Evolutionary conservation across 2,113 vertebrate species (phyloP).

Genomic region (Colius striatus): DNA sequence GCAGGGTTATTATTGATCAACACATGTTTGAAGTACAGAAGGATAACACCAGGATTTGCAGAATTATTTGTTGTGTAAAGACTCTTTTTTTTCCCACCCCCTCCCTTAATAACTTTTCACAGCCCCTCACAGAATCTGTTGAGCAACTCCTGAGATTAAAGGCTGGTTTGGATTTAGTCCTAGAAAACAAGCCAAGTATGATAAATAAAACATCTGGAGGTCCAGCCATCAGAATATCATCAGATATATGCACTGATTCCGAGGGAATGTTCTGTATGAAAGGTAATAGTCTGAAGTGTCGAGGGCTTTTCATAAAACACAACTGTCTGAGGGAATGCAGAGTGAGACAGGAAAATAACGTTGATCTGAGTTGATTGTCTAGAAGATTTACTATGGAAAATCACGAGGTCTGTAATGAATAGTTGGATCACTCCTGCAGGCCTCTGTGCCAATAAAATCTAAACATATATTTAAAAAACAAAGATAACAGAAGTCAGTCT

Average conservation of each 20-base stretch:
- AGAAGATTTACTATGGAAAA: conserved; percentile 72
- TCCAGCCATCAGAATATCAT: conserved; percentile 61
- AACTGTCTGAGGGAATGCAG: conserved; percentile 54
- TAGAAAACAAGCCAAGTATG: conserved; percentile 57
- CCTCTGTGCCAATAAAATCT: conserved; percentile 51
- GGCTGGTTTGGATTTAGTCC: conserved; percentile 36
- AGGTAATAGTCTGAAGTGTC: conserved; percentile 56
- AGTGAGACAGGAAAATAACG: conserved; percentile 31
- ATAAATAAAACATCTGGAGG: conserved; percentile 69
- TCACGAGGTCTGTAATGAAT: conserved; percentile 63
- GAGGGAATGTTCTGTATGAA: conserved; percentile 37
- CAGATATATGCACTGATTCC: conserved; percentile 66
- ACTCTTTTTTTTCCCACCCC: not conserved
- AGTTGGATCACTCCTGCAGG: conserved; percentile 18
- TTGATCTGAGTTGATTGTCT: conserved; percentile 63
- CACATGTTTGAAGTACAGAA: not conserved
- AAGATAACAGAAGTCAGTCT: conserved; percentile 71
- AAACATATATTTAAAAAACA: conserved; percentile 66
- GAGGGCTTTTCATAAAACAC: conserved; percentile 36
- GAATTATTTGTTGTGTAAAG: conserved; percentile 2
- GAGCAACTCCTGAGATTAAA: conserved; percentile 62
- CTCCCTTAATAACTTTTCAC: not conserved
- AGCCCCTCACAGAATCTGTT: conserved; percentile 41
- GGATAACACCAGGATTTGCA: not conserved
- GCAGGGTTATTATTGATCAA: not conserved